Evolutionary conservation across 2,888 invertebrate species (phyloP).

Genomic region (Amiota minor): DNA sequence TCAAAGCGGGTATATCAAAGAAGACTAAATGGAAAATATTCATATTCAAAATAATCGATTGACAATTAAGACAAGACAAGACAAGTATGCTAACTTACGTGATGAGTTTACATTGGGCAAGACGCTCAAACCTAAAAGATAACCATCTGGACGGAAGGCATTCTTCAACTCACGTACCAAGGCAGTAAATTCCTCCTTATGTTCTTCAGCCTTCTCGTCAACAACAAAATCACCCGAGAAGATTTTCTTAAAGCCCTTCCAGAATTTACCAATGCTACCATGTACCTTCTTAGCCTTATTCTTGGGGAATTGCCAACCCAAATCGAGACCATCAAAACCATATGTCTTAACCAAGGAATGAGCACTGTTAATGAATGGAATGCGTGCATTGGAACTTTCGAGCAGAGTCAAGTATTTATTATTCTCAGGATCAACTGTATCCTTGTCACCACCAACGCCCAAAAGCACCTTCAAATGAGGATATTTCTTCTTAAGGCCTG

Average conservation of each 20-base stretch:
- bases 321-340: slow-evolving; percentile 89
- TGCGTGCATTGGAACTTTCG: slow-evolving; percentile 83
- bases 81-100: slow-evolving; percentile 74
- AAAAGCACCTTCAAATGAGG: slow-evolving; percentile 83
- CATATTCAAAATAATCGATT: neutral
- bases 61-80: no score
- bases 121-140: slow-evolving; percentile 80
- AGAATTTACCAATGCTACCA: slow-evolving; percentile 78
- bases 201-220: slow-evolving; percentile 87
- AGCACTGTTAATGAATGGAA: slow-evolving; percentile 85
- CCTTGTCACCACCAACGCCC: slow-evolving; percentile 85
- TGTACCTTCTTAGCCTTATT: slow-evolving; percentile 85
- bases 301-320: slow-evolving; percentile 89
- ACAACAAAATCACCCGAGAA: slow-evolving; percentile 80
- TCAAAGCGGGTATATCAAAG: slow-evolving; percentile 83
- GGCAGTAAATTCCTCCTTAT: slow-evolving; percentile 85
- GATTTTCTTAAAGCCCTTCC: slow-evolving; percentile 85
- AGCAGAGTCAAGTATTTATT: slow-evolving; percentile 83
- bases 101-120: slow-evolving; percentile 85
- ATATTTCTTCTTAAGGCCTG: slow-evolving; percentile 80
- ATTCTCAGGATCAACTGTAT: slow-evolving; percentile 77
- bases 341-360: slow-evolving; percentile 82
- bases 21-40: slow-evolving; percentile 77
- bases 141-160: slow-evolving; percentile 81
- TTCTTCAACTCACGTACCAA: slow-evolving; percentile 84